Evolutionary conservation across 2,888 invertebrate genomes (phyloP).

Genomic region (Lacanobia wlatinum): DNA sequence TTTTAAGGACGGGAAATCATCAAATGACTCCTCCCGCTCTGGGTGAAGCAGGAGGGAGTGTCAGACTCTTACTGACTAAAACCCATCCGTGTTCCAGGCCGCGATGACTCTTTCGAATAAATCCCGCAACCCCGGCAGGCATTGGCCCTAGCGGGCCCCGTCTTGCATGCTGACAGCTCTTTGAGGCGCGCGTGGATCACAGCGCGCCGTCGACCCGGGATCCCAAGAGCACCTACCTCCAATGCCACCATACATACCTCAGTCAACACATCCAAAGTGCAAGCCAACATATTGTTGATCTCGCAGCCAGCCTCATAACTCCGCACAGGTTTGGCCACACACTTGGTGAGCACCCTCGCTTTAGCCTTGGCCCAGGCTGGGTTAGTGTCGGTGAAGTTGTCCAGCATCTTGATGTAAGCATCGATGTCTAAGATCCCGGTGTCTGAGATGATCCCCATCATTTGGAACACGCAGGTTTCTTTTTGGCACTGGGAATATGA

Average conservation of each 20-base stretch:
- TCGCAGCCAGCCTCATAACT: conserved; percentile 79
- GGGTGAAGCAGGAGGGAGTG: too few relatives aligned
- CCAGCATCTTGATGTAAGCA: conserved; percentile 78
- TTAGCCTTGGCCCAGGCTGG: conserved; percentile 80
- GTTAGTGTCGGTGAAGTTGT: conserved; percentile 77
- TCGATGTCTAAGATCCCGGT: conserved; percentile 75
- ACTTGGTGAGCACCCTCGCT: conserved; percentile 81
- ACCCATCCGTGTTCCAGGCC: too few relatives aligned
- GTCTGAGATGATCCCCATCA: conserved; percentile 74
- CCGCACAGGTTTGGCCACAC: conserved; percentile 71
- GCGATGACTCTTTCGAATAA: too few relatives aligned
- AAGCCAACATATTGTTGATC: conserved; percentile 81
- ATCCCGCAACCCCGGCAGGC: too few relatives aligned
- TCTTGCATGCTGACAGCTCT: too few relatives aligned
- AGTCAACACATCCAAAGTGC: conserved; percentile 83
- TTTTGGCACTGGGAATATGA: conserved; percentile 78
- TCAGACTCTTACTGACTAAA: too few relatives aligned
- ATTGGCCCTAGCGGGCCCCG: too few relatives aligned
- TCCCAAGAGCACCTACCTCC: too few relatives aligned
- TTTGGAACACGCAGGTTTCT: conserved; percentile 81
- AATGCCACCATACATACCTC: conserved; percentile 78
- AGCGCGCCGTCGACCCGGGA: too few relatives aligned
- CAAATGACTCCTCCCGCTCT: too few relatives aligned
- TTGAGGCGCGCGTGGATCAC: too few relatives aligned
- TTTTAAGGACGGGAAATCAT: too few relatives aligned